Evolutionary conservation across 2,113 vertebrate species (phyloP), one percentile per base, ranked within the genome.

Genomic region (Chroicocephalus ridibundus): DNA sequence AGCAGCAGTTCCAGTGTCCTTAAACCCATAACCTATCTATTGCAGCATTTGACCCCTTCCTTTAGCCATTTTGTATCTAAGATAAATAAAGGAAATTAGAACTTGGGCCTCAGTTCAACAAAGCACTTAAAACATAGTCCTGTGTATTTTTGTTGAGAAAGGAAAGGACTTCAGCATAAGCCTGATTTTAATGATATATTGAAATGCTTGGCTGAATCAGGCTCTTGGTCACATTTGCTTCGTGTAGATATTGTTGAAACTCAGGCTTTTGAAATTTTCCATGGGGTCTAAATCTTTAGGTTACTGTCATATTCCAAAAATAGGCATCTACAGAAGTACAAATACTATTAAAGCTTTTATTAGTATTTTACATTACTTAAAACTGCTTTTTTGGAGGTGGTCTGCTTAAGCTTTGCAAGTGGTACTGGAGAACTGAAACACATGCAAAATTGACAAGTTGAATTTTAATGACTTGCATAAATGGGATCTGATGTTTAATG

Each of bases 41-140:
- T 95, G 80, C 94, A 94, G 77, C 77, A 76, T 95, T 96, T 97
- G 95, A 97, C 91, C 93, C 51, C 46, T 82, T 95, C 58, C 89
- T 89, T 95, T 95, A 88, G 89, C 81, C 86, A 77, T 96, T 95
- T 91, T 76, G 44, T 87, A 85, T 95, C 91, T 85, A 91, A 95
- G 91, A 97, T 97, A 97, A 97, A 97, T 96, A 97, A 95, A 97
- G 95, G 96, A 97, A 97, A 87, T 96, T 80, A 93, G 65, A 93
- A 93, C 70, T 94, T 97, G 96, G 94, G 89, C 97, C 96, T 95
- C 42, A 38, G 86, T 96, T 97, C 97, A 95, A 82, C 94, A 95
- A 94, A 97, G 89, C 96, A 96, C 94, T 97, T 97, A 95, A 97
- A 95, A 87, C 84, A 44, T 25, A 79, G 75, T 72, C 84, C 38